phyloP scores from a whole-genome alignment of 2,797 vertebrate species.

The Thunnus albacares region DNA sequence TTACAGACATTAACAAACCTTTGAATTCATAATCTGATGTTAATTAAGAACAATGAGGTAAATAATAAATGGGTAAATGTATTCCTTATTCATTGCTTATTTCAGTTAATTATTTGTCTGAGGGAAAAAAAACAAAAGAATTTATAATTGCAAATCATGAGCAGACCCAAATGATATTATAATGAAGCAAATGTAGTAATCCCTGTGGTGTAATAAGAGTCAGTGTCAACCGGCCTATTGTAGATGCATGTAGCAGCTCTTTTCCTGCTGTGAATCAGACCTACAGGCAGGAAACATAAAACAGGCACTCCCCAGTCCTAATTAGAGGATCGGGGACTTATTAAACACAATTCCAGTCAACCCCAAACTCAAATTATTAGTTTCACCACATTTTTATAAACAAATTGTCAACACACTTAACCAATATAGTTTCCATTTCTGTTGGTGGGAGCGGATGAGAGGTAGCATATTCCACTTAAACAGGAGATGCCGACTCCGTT shows the following conservation, averaged over 20 bases:
- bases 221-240: conserved; percentile 69
- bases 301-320: conserved; percentile 66
- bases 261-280: conserved; percentile 74
- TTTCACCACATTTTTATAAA: conserved; percentile 75
- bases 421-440: conserved; percentile 4
- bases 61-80: conserved; percentile 68
- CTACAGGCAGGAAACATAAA: conserved; percentile 73
- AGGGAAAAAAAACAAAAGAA: conserved; percentile 64
- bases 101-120: conserved; percentile 74
- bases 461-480: conserved; percentile 8
- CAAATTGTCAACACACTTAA: conserved; percentile 53
- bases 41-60: conserved; percentile 83
- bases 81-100: conserved; percentile 74
- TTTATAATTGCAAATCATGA: conserved; percentile 79
- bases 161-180: conserved; percentile 69
- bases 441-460: background rate
- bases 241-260: conserved; percentile 63
- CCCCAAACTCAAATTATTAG: conserved; percentile 75
- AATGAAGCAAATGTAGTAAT: conserved; percentile 76
- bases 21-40: conserved; percentile 80
- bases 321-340: conserved; percentile 78
- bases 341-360: conserved; percentile 80
- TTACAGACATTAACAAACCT: conserved; percentile 77
- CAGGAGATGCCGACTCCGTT: conserved; percentile 20
- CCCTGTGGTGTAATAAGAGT: conserved; percentile 73